These are phyloP conservation scores for Riparia riparia DNA, from an alignment of 2,113 vertebrate genomes.

Conservation along the genomic window DNA sequence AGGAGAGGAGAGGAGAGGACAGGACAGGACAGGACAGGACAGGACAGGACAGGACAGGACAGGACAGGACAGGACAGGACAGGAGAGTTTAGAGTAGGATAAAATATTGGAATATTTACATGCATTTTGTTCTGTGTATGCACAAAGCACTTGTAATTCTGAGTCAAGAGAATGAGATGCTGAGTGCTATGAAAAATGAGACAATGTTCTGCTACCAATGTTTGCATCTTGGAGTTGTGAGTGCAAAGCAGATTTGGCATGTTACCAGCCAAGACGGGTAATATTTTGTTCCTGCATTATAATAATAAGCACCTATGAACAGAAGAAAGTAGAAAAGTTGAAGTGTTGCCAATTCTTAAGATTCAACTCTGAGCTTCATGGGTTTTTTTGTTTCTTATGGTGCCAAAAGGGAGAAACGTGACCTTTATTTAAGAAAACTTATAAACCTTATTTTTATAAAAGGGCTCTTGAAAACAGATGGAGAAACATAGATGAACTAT, in stretches of 20 bases:
- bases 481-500: neutral
- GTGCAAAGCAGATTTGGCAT: rapidly evolving
- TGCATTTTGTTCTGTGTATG: neutral
- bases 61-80: neutral
- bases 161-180: neutral
- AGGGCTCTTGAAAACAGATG: neutral
- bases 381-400: neutral
- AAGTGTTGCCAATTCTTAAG: neutral
- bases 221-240: neutral
- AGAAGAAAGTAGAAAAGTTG: neutral
- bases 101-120: neutral
- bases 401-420: neutral
- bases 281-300: neutral
- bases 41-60: too few relatives aligned
- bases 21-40: neutral
- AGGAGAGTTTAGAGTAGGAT: neutral
- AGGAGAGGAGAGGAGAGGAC: too few relatives aligned
- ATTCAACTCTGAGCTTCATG: neutral
- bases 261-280: neutral
- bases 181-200: neutral
- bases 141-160: neutral
- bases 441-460: neutral
- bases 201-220: rapidly evolving
- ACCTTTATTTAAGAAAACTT: neutral
- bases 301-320: neutral